These are phyloP conservation scores for Gila robusta DNA, from an alignment of 2,797 vertebrate species.

Conservation along the genomic window DNA sequence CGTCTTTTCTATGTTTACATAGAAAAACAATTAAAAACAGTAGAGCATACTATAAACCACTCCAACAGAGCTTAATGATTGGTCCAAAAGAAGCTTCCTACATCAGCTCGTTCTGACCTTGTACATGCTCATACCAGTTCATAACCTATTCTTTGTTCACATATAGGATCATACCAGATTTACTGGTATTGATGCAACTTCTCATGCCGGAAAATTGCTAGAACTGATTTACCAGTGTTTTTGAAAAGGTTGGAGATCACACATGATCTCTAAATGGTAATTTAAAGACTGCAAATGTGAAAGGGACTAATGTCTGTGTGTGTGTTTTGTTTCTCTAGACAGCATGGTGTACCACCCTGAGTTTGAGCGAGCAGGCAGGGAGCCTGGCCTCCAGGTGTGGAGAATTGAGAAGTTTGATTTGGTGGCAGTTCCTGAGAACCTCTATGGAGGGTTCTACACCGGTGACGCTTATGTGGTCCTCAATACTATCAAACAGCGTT, in stretches of 20 bases:
- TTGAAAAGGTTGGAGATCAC: background rate
- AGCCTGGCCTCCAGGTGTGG: slow-evolving; percentile 95
- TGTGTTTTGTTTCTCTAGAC: slow-evolving; percentile 56
- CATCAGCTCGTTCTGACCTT: no score
- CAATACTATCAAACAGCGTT: slow-evolving; percentile 93
- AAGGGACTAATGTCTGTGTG: background rate
- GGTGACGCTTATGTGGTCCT: slow-evolving; percentile 95
- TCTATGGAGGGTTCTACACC: slow-evolving; percentile 92
- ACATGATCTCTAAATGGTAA: background rate
- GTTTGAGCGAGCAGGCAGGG: slow-evolving; percentile 90
- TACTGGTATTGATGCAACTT: background rate
- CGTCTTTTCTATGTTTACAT: background rate
- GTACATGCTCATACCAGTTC: no score
- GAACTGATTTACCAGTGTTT: background rate
- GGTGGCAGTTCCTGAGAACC: slow-evolving; percentile 90
- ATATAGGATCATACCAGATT: background rate
- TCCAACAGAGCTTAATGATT: background rate
- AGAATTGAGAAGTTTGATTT: slow-evolving; percentile 95
- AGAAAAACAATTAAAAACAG: background rate
- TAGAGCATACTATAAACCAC: background rate
- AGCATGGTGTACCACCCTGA: slow-evolving; percentile 93
- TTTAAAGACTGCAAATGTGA: background rate
- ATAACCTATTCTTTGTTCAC: background rate
- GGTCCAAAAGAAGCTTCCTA: background rate
- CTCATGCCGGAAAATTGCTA: background rate